These are phyloP conservation scores for Apamea monoglypha DNA, from an alignment of 2,888 invertebrate genomes.

Conservation along the genomic window DNA sequence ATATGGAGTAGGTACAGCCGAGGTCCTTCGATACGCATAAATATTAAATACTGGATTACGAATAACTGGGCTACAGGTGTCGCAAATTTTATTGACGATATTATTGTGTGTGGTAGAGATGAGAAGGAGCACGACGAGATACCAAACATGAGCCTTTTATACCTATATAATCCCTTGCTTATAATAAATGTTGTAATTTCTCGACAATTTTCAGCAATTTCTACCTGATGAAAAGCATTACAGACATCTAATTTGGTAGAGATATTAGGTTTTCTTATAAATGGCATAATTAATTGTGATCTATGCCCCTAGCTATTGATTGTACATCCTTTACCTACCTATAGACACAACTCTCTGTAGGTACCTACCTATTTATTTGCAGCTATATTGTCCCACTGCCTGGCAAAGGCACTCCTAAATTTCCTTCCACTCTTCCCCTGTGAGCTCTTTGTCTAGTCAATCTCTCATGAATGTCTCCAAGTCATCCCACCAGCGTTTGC, in stretches of 20 bases:
- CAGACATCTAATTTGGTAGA: too few species aligned
- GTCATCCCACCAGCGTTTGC: background rate
- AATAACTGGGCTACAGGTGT: conserved; percentile 23
- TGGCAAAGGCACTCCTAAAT: background rate
- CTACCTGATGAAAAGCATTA: too few species aligned
- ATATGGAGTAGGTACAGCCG: conserved; percentile 14
- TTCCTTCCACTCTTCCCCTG: background rate
- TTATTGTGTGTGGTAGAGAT: too few species aligned
- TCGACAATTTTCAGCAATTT: too few species aligned
- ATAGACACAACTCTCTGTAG: background rate
- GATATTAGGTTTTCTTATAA: too few species aligned
- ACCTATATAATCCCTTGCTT: too few species aligned
- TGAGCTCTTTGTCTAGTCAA: background rate
- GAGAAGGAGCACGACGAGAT: too few species aligned
- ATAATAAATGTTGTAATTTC: too few species aligned
- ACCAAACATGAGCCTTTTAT: too few species aligned
- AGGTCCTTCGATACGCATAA: conserved; percentile 15
- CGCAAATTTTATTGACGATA: too few species aligned
- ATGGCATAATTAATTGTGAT: background rate
- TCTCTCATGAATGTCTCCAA: background rate
- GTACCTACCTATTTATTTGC: too few species aligned
- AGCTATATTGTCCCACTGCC: background rate
- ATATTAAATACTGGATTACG: conserved; percentile 20
- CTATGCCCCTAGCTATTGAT: background rate
- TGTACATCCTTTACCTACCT: background rate